Base-by-base conservation (phyloP, 1,140 invertebrate genomes). In the Anastrepha ludens region DNA sequence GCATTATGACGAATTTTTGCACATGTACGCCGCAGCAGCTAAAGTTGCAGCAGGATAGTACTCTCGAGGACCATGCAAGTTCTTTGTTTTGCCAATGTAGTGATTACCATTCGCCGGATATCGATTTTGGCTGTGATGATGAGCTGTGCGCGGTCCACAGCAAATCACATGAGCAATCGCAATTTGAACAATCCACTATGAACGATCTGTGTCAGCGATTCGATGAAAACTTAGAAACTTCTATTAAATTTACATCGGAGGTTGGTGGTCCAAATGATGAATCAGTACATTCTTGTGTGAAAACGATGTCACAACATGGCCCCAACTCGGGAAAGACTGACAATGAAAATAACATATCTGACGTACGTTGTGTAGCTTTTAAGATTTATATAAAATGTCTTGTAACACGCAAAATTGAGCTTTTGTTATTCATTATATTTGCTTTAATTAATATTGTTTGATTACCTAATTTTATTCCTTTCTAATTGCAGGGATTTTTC, bases 401-500 rank as follows among this genome's bases (percentile, higher is more conserved):
- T 55, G 67, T 44, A 70, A 13, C 44, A 58, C 29, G 29, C 29
- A 29, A 29, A 29, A 29, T 29, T 29, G 29, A 29, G 29, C 29
- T 29, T 81, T n/a, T 55, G 47, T 13, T 17, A n/a, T 62, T 8
- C 5, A 62, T 4, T 62, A 17, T 17, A 4, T 81, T 47, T 29
- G 47, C 29, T 55, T 81, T 9, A 74, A 74, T 39, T 74, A 17
- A 8, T 29, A 29, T 3, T 81, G 29, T 20, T 6, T 81, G 44
- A 81, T 3, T 29, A 55, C 7, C 5, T 39, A 67, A 6, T 67
- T 55, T 50, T n/a, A 58, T 74, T 5, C 81, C 78, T 39, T 78
- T 65, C 47, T 59, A 94, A 95, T 91, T 93, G 88, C 96, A 97
- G 97, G 97, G 97, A 90, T 97, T 97, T 94, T 97, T 97, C 94